A percentile compares a stretch with the other conserved stretches of the same genome.
These are phyloP conservation scores for Turdus rufiventris DNA, from an alignment of 2,113 vertebrate species.

Conservation along the genomic window DNA sequence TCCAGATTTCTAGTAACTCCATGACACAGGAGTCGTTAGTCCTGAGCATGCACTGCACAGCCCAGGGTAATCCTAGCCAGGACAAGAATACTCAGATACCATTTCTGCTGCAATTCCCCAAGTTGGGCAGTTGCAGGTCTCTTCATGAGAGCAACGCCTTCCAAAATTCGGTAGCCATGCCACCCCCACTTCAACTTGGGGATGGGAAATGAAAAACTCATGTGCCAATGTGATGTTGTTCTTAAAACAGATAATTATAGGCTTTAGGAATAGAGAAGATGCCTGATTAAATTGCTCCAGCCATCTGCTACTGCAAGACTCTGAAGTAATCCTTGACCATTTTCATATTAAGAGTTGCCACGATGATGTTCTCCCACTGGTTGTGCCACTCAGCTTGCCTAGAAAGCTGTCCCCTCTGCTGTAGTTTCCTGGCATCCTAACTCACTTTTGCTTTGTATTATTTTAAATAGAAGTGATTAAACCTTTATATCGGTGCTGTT, in stretches of 20 bases:
- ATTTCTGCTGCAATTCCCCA: background rate
- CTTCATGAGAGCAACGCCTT: background rate
- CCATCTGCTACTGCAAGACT: background rate
- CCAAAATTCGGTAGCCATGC: background rate
- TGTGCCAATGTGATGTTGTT: background rate
- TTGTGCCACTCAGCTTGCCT: background rate
- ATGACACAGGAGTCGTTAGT: background rate
- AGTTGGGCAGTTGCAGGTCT: background rate
- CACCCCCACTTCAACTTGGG: background rate
- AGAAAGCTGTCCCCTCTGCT: background rate
- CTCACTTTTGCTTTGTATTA: background rate
- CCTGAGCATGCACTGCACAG: background rate
- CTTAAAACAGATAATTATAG: background rate
- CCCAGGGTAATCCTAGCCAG: background rate
- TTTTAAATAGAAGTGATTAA: background rate
- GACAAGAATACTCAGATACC: background rate
- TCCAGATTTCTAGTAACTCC: background rate
- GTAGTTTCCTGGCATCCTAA: background rate
- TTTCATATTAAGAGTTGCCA: constrained; percentile 4
- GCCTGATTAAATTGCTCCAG: background rate
- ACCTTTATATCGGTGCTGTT: background rate
- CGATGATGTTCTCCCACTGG: background rate
- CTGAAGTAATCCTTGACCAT: background rate
- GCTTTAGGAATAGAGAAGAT: background rate
- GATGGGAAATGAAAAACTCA: background rate